Conservation (phyloP, 2,113 vertebrate species). For the Dipodomys merriami region DNA sequence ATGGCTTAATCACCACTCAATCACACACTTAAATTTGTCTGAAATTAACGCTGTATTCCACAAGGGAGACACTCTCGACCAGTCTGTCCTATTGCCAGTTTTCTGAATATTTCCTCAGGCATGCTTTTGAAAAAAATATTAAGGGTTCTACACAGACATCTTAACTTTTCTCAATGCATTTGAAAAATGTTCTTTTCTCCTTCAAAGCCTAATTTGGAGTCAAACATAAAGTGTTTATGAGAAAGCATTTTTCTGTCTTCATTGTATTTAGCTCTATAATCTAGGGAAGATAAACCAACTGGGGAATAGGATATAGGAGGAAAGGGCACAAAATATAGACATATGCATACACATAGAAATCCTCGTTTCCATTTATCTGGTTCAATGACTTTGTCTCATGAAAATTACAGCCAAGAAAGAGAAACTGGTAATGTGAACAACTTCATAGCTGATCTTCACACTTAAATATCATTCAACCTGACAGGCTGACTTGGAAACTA, state of each 20-base stretch:
- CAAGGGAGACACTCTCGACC: conserved; percentile 59
- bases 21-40: conserved; percentile 78
- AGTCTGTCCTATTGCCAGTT: conserved; percentile 58
- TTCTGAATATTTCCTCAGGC: conserved; percentile 57
- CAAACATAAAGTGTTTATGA: conserved; percentile 54
- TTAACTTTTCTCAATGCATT: conserved; percentile 42
- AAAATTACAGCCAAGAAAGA: conserved; percentile 52
- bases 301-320: neutral
- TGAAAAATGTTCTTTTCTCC: conserved; percentile 70
- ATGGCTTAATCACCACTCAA: conserved; percentile 75
- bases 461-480: conserved; percentile 49
- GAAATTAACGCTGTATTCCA: conserved; percentile 75
- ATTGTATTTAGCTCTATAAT: conserved; percentile 33
- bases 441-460: conserved; percentile 46
- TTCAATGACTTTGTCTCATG: conserved; percentile 48
- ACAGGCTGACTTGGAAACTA: conserved; percentile 49
- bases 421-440: conserved; percentile 44
- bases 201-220: conserved; percentile 61
- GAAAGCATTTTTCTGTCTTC: conserved; percentile 36
- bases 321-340: neutral
- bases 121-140: conserved; percentile 45
- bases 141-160: conserved; percentile 55
- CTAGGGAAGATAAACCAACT: conserved; percentile 50
- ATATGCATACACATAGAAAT: neutral
- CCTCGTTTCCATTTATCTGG: conserved; percentile 38